Conservation (phyloP, 2,888 invertebrate species). For the Catocala nupta region DNA sequence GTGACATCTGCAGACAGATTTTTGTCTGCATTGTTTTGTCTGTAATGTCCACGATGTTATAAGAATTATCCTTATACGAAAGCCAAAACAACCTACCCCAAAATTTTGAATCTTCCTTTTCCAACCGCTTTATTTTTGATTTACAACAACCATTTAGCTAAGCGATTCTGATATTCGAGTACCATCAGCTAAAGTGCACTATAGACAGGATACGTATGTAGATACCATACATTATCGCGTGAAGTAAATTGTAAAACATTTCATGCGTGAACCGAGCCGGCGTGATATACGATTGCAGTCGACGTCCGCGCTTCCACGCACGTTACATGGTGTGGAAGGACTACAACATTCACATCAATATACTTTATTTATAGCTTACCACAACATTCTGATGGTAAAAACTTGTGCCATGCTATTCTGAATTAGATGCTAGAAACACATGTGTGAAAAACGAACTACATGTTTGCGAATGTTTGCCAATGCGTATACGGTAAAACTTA, state of each 20-base stretch:
- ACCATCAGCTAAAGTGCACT: conserved; percentile 21
- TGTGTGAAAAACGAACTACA: no score
- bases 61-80: no score
- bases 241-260: conserved; percentile 66
- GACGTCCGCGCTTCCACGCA: conserved; percentile 45
- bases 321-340: conserved; percentile 59
- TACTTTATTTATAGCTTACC: conserved; percentile 47
- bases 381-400: conserved; percentile 2
- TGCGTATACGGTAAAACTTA: no score
- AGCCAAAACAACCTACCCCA: not conserved
- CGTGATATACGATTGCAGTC: conserved; percentile 54
- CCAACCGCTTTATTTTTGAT: no score
- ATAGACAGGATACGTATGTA: conserved; percentile 8
- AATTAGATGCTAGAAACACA: no score
- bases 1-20: no score
- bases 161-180: not conserved
- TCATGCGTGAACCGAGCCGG: conserved; percentile 60
- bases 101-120: no score
- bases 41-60: no score
- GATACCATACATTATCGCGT: conserved; percentile 48
- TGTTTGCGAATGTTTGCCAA: no score
- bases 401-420: no score
- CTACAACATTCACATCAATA: conserved; percentile 45
- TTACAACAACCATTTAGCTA: conserved; percentile 1
- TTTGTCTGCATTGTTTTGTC: no score